These are phyloP conservation scores for Halisarca cf. caerulea DNA, from an alignment of 37 sponge, comb jelly and placozoan species.

Conservation along the genomic window DNA sequence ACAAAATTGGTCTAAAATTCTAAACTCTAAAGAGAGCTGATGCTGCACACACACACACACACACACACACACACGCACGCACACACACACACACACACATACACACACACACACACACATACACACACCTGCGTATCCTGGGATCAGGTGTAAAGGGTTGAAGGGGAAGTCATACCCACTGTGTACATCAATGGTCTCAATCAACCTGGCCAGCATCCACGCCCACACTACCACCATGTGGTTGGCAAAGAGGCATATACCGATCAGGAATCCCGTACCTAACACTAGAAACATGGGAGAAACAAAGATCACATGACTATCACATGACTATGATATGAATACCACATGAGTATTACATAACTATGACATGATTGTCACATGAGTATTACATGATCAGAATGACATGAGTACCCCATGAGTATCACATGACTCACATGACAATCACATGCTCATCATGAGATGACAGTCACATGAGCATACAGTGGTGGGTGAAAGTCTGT, in stretches of 20 bases:
- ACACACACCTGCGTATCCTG: slow-evolving; percentile 79
- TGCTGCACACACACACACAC: not conserved
- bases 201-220: slow-evolving; percentile 72
- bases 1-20: too few relatives aligned
- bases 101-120: not conserved
- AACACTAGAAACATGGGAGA: slow-evolving; percentile 55
- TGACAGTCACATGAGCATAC: too few relatives aligned
- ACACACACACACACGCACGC: slow-evolving; percentile 12
- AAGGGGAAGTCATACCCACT: slow-evolving; percentile 87
- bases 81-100: not conserved
- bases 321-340: too few relatives aligned
- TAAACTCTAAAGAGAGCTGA: too few relatives aligned
- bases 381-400: too few relatives aligned
- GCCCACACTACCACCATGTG: slow-evolving; percentile 78
- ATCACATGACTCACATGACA: too few relatives aligned
- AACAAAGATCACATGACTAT: not conserved
- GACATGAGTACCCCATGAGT: too few relatives aligned
- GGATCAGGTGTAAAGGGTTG: slow-evolving; percentile 87
- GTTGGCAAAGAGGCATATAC: slow-evolving; percentile 60
- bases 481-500: too few relatives aligned
- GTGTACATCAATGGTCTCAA: slow-evolving; percentile 92
- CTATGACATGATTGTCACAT: too few relatives aligned
- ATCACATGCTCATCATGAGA: too few relatives aligned
- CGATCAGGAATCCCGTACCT: slow-evolving; percentile 79
- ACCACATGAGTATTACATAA: too few relatives aligned